A percentile compares a stretch with the other conserved stretches of the same genome.
Evolutionary conservation across 2,888 invertebrate species (phyloP).

Genomic region (Nymphalis c-album): DNA sequence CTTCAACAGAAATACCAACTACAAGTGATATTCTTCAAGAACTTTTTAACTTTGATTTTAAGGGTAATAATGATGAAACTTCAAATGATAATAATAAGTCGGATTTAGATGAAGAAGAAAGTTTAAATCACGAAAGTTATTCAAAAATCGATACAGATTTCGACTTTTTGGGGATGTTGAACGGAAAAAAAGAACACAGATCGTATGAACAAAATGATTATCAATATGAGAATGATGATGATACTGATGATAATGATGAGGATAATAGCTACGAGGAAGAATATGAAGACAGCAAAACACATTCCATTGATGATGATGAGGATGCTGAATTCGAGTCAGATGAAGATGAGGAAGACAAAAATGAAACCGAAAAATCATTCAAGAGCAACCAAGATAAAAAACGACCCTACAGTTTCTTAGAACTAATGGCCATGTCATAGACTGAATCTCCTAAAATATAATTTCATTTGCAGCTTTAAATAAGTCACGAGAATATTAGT

Average conservation of each 20-base stretch:
- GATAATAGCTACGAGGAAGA: constrained; percentile 41
- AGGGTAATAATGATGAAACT: constrained; percentile 46
- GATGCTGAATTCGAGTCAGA: constrained; percentile 47
- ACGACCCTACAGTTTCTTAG: constrained; percentile 64
- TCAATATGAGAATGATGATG: constrained; percentile 41
- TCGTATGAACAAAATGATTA: constrained; percentile 38
- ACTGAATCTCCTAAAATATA: constrained; percentile 49
- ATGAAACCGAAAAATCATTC: constrained; percentile 36
- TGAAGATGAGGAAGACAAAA: constrained; percentile 44
- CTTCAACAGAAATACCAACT: constrained; percentile 47
- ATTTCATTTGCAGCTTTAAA: constrained; percentile 35
- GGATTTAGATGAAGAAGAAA: constrained; percentile 53
- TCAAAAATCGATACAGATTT: constrained; percentile 61
- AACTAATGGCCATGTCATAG: constrained; percentile 75
- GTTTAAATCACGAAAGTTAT: constrained; percentile 54
- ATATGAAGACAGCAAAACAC: constrained; percentile 47
- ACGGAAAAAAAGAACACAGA: constrained; percentile 43
- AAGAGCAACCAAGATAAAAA: constrained; percentile 51
- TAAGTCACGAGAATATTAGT: constrained; percentile 28
- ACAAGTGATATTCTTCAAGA: constrained; percentile 61
- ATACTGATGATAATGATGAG: constrained; percentile 46
- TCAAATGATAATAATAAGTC: constrained; percentile 39
- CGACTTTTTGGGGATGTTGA: constrained; percentile 59
- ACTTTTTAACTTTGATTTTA: constrained; percentile 60
- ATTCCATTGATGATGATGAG: constrained; percentile 39